Evolutionary conservation across 2,888 invertebrate genomes (phyloP).

Genomic region (Rhodophaea formosa): DNA sequence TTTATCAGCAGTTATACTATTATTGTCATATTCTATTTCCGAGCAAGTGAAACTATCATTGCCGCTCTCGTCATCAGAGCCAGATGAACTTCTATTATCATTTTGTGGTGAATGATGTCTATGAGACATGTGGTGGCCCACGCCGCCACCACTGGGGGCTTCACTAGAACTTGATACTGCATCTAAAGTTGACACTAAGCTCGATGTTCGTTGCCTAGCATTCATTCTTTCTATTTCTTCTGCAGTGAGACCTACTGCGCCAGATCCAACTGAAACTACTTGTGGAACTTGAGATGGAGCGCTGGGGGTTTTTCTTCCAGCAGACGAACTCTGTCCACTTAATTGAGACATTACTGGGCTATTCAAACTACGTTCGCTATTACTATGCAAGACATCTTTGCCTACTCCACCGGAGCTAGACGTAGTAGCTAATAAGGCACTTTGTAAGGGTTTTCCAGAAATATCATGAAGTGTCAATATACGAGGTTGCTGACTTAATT

Average conservation of each 20-base stretch:
- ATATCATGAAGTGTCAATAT: constrained; percentile 96
- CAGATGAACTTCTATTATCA: constrained; percentile 88
- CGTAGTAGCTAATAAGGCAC: constrained; percentile 92
- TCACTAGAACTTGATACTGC: constrained; percentile 96
- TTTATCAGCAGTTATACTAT: constrained; percentile 90
- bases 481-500: constrained; percentile 94
- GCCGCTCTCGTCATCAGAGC: constrained; percentile 94
- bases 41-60: constrained; percentile 99
- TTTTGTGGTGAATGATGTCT: constrained; percentile 88
- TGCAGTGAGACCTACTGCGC: constrained; percentile 92
- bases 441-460: constrained; percentile 95
- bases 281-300: constrained; percentile 86
- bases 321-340: constrained; percentile 91
- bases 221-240: constrained; percentile 96
- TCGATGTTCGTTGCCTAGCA: constrained; percentile 92
- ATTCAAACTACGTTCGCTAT: constrained; percentile 94
- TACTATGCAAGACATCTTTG: constrained; percentile 93
- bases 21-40: constrained; percentile 97
- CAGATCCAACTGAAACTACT: constrained; percentile 83
- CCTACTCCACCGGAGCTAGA: constrained; percentile 94
- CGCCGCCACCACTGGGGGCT: constrained; percentile 85
- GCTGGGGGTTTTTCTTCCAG: constrained; percentile 87
- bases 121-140: constrained; percentile 85
- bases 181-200: constrained; percentile 94
- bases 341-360: constrained; percentile 96